Percentiles rank a stretch among this genome's conserved stretches.
These are phyloP conservation scores for Eriosoma lanigerum DNA, from an alignment of 1,140 invertebrate genomes.

Conservation along the genomic window DNA sequence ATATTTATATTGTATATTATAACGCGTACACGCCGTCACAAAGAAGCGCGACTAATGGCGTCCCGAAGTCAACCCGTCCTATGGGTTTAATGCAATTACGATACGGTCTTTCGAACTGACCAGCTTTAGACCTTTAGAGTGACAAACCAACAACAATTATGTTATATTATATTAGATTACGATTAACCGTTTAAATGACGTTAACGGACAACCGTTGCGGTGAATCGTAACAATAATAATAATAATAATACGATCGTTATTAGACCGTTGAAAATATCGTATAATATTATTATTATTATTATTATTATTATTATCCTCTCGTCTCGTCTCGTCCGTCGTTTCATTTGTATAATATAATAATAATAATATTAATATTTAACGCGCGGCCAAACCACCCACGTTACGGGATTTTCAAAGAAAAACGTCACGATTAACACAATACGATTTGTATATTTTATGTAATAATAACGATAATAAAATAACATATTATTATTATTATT, in stretches of 20 bases:
- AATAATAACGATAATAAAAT: no score
- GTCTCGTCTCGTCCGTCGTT: background rate
- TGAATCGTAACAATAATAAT: background rate
- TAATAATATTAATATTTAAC: background rate
- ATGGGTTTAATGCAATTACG: constrained; percentile 45
- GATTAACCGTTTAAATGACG: constrained; percentile 44
- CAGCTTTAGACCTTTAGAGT: constrained; percentile 2
- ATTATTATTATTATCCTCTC: background rate
- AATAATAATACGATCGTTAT: background rate
- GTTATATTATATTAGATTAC: background rate
- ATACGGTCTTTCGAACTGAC: constrained; percentile 34
- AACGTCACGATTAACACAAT: no score
- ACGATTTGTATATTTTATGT: no score
- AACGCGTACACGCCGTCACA: constrained; percentile 7
- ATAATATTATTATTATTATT: background rate
- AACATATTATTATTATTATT: no score
- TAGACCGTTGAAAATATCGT: no score
- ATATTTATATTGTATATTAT: no score
- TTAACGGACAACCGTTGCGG: constrained; percentile 18
- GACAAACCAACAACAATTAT: constrained; percentile 35
- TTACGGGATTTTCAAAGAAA: background rate
- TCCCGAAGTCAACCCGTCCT: constrained; percentile 43
- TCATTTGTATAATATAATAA: background rate
- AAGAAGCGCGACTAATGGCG: constrained; percentile 49
- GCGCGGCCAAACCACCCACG: background rate